A percentile compares a stretch with the other conserved stretches of the same genome.
These are phyloP conservation scores for Euphydryas editha DNA, from an alignment of 2,888 invertebrate species.

Conservation along the genomic window DNA sequence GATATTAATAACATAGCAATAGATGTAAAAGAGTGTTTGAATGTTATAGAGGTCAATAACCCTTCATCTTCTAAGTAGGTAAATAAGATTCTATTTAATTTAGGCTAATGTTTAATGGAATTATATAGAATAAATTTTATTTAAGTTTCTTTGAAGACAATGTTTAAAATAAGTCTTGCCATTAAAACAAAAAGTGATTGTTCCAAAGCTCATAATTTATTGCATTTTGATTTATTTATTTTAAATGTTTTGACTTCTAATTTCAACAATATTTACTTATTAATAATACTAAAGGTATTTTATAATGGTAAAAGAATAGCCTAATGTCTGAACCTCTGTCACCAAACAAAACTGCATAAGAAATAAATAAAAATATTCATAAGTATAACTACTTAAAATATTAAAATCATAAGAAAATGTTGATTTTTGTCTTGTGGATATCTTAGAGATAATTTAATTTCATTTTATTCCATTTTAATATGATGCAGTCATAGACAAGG, in stretches of 20 bases:
- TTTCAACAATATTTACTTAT: background rate
- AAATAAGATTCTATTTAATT: background rate
- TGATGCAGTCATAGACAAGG: too few relatives aligned
- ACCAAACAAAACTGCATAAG: too few relatives aligned
- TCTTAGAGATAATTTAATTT: too few relatives aligned
- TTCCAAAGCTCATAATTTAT: conserved; percentile 66
- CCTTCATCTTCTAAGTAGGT: background rate
- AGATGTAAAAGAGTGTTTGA: background rate
- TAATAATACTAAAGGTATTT: too few relatives aligned
- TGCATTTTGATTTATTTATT: conserved; percentile 54
- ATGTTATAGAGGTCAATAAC: background rate
- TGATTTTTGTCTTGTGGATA: too few relatives aligned
- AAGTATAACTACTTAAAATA: too few relatives aligned
- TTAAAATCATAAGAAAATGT: too few relatives aligned
- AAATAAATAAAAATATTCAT: too few relatives aligned
- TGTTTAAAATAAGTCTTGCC: conserved; percentile 57
- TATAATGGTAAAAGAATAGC: too few relatives aligned
- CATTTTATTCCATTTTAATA: too few relatives aligned
- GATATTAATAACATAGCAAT: background rate
- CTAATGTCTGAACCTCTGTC: too few relatives aligned
- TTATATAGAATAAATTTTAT: background rate
- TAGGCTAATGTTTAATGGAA: background rate
- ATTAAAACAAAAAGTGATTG: conserved; percentile 66
- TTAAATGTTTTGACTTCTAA: conserved; percentile 16
- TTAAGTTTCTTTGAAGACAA: conserved; percentile 7